Base-by-base conservation (phyloP, 2,888 invertebrate genomes). In the Epistrophe eligans region DNA sequence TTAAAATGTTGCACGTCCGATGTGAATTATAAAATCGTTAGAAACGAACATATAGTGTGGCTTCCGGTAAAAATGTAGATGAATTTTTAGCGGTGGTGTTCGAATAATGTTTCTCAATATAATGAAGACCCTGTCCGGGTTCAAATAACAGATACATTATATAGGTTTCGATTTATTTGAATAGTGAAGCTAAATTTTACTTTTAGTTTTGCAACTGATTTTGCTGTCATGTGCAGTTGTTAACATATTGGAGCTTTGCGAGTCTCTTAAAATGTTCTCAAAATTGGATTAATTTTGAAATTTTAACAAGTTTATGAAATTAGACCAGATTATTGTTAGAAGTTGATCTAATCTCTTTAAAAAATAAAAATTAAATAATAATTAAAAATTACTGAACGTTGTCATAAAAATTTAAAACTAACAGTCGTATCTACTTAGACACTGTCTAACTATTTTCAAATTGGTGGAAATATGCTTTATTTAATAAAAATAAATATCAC, bases 1-100 rank as follows among this genome's bases (percentile, higher is more conserved):
- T 74, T 79, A 79, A 84, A 79, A 77, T 84, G 76, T 45, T 66
- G 58, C 80, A 77, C 84, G 84, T 84, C 77, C 74, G 58, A 82
- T 82, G 70, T 40, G 73, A 77, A 82, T 77, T 74, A 71, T 74
- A 82, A 71, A 82, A 71, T 55, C 57, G 70, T 64, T 52, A 17
- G 11, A 60, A 9, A 8, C 13, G 38, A 55, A 15, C 38, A 35
- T 15, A 19, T 15, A 19, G 19, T 19, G 62, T 24, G 19, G 19
- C 58, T 52, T 64, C 67, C 52, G 40, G 52, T 40, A 35, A 57
- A 60, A 48, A 35, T 77, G 73, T 50, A 40, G 77, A 64, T 74
- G 73, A 82, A 66, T 35, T 66, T 28, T 35, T 17, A 35, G 45
- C 48, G 7, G 32, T 32, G 6, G 28, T 10, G 10, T 28, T 48